These are phyloP conservation scores for Onthophagus sagittarius DNA, from an alignment of 2,888 invertebrate genomes.

Conservation along the genomic window DNA sequence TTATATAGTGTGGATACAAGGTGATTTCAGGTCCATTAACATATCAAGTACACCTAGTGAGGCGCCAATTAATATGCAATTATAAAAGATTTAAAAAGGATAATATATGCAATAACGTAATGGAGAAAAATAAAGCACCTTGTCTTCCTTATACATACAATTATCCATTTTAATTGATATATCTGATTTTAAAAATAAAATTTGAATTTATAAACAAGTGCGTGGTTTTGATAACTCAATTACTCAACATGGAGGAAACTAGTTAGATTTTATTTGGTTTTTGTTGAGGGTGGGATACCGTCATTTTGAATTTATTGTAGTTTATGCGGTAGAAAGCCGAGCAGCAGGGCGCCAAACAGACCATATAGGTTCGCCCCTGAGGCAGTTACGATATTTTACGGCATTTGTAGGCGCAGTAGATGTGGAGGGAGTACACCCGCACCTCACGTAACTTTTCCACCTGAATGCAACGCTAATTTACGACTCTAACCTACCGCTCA, in stretches of 20 bases:
- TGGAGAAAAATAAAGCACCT: too few species aligned
- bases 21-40: too few species aligned
- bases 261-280: not conserved
- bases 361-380: not conserved
- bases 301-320: not conserved
- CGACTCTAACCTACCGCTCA: not conserved
- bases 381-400: not conserved
- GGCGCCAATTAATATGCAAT: too few species aligned
- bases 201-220: too few species aligned
- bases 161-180: too few species aligned
- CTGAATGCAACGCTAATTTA: not conserved
- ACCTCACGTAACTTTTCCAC: not conserved
- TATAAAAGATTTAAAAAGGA: too few species aligned
- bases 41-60: too few species aligned
- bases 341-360: not conserved
- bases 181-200: too few species aligned
- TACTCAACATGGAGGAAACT: not conserved
- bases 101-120: too few species aligned
- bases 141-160: too few species aligned
- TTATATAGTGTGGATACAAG: too few species aligned
- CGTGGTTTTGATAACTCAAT: too few species aligned
- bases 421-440: not conserved
- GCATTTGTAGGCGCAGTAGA: not conserved
- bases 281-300: not conserved
- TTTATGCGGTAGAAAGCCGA: not conserved